phyloP scores from a whole-genome alignment of 2,888 invertebrate genomes.

The Leistus spinibarbis region DNA sequence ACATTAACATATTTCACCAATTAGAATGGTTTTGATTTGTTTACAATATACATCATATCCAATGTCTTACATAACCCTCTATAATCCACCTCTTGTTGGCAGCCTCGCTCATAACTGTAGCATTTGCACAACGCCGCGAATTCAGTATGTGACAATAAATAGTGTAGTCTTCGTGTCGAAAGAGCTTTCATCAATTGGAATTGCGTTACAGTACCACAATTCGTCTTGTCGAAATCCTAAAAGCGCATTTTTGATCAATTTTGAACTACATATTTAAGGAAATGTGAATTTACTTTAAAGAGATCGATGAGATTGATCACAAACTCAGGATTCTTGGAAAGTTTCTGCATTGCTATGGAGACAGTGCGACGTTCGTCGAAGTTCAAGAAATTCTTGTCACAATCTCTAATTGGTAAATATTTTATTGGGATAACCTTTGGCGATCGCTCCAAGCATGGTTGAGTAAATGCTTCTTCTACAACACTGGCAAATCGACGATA shows the following conservation, averaged over 20 bases:
- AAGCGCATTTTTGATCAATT: slow-evolving; percentile 35
- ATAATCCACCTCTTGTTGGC: slow-evolving; percentile 71
- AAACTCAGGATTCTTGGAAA: slow-evolving; percentile 69
- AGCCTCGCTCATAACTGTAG: slow-evolving; percentile 70
- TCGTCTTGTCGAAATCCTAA: slow-evolving; percentile 71
- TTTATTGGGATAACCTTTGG: slow-evolving; percentile 72
- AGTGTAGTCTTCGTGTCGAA: slow-evolving; percentile 67
- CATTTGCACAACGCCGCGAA: slow-evolving; percentile 75
- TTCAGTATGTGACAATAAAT: slow-evolving; percentile 69
- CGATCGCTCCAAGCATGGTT: slow-evolving; percentile 68
- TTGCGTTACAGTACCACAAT: slow-evolving; percentile 70
- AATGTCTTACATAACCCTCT: slow-evolving; percentile 71
- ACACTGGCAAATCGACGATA: slow-evolving; percentile 66
- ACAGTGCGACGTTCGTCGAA: slow-evolving; percentile 72
- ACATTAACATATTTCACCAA: background rate
- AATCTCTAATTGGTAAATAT: slow-evolving; percentile 71
- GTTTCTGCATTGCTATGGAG: slow-evolving; percentile 70
- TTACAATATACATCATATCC: slow-evolving; percentile 66
- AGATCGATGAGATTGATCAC: slow-evolving; percentile 72
- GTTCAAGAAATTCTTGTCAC: slow-evolving; percentile 70
- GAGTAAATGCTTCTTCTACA: slow-evolving; percentile 73
- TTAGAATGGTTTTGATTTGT: slow-evolving; percentile 58
- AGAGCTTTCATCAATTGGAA: slow-evolving; percentile 70
- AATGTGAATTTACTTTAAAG: slow-evolving; percentile 61
- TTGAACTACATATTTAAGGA: background rate